Evolutionary conservation across 2,888 invertebrate species (phyloP).

Genomic region (Leucophora obtusa): DNA sequence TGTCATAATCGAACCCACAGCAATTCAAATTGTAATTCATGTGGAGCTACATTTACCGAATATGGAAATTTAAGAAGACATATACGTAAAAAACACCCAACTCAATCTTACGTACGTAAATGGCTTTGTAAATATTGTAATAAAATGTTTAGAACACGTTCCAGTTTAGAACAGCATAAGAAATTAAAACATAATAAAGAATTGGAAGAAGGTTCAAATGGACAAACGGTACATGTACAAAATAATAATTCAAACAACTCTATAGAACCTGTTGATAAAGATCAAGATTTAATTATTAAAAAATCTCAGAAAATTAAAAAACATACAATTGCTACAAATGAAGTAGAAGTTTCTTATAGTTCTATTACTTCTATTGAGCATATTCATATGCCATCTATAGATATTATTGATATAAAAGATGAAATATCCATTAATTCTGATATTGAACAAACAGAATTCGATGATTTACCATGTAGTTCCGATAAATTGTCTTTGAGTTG

Average conservation of each 20-base stretch:
- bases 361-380: neutral
- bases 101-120: slow-evolving; percentile 21
- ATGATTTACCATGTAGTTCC: too few species aligned
- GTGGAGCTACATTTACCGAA: slow-evolving; percentile 35
- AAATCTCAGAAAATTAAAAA: neutral
- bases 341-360: neutral
- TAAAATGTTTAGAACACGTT: neutral
- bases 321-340: neutral
- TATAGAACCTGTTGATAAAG: too few species aligned
- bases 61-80: slow-evolving; percentile 43
- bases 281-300: neutral
- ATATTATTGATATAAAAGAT: slow-evolving; percentile 40
- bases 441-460: neutral
- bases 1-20: neutral
- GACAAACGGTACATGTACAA: too few species aligned
- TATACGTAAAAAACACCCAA: slow-evolving; percentile 27
- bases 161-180: neutral
- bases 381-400: slow-evolving; percentile 37
- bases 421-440: slow-evolving; percentile 28
- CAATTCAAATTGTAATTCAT: slow-evolving; percentile 29
- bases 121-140: slow-evolving; percentile 22
- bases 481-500: too few species aligned
- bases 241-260: too few species aligned
- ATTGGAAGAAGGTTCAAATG: neutral
- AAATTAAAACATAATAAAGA: neutral